Base-by-base conservation (phyloP, 2,888 invertebrate genomes). In the Dicyrtoma fusca region DNA sequence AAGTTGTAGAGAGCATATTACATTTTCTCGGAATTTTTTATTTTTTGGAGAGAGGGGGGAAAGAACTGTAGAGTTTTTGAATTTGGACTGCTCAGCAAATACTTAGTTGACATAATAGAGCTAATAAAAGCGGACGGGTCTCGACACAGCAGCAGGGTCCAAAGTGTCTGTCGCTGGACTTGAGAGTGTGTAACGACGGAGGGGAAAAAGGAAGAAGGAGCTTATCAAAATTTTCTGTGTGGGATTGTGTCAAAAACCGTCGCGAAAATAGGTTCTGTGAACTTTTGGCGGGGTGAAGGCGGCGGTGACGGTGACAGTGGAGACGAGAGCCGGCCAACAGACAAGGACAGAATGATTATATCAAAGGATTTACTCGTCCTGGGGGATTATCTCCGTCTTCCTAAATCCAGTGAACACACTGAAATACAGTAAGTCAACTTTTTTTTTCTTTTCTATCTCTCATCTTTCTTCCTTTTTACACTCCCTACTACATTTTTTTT, bases 381-480 rank as follows among this genome's bases (percentile, higher is more conserved):
- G 21, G 80, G 80, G 44, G 80, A 80, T 71, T 80, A 80, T 70
- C 76, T 80, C 26, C 73, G 79, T n/a, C 75, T 80, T n/a, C 80
- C 80, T 34, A 80, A 79, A 64, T 75, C 72, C 57, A 53, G 68
- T 63, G 78, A 80, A 63, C 78, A 78, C 45, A 73, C 78, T 13
- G 76, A 76, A 69, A 78, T 78, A 47, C 77, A 72, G 80, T 80
- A 80, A 80, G 80, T 74, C 13, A 21, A 19, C 4, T 10, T 49
- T 59, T 61, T 44, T 44, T 61, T 10, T 57, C n/a, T 57, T n/a
- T 26, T 59, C 59, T 34, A 26, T 59, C n/a, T 59, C n/a, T 51
- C 4, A 21, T 45, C 25, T 25, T 68, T 45, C 51, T 19, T 19
- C 11, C 51, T 51, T 34, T 34, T 34, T 34, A 5, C 34, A 34